Conservation (phyloP, 2,797 vertebrate genomes). For the Ambastaia sidthimunki region DNA sequence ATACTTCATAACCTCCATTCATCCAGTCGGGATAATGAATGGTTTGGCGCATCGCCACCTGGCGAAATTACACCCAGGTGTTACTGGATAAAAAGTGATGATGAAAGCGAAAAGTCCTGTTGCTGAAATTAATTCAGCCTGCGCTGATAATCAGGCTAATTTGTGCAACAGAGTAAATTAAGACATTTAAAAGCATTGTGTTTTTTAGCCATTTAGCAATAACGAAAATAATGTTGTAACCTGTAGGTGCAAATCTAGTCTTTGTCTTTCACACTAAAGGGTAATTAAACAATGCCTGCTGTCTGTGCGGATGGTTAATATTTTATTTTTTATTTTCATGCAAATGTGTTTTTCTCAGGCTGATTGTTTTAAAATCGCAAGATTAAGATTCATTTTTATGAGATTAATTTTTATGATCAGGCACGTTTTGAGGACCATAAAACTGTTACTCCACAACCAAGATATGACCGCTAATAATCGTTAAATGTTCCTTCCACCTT, state of each 20-base stretch:
- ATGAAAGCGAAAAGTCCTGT: constrained; percentile 55
- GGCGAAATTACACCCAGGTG: constrained; percentile 73
- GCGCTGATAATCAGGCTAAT: constrained; percentile 73
- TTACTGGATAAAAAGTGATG: constrained; percentile 68
- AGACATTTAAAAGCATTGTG: constrained; percentile 64
- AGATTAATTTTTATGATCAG: constrained; percentile 11
- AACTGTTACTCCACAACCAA: constrained; percentile 76
- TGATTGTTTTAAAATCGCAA: constrained; percentile 61
- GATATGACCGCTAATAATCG: constrained; percentile 71
- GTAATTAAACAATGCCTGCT: constrained; percentile 50
- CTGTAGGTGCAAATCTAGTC: constrained; percentile 60
- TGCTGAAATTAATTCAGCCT: constrained; percentile 67
- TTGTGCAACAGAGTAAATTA: constrained; percentile 71
- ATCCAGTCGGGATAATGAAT: constrained; percentile 65
- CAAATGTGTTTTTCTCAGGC: constrained; percentile 63
- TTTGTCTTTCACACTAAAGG: constrained; percentile 44
- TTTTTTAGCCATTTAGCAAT: constrained; percentile 64
- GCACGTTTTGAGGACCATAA: constrained; percentile 78
- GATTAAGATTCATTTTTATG: neutral
- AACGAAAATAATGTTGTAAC: constrained; percentile 48
- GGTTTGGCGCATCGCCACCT: constrained; percentile 66
- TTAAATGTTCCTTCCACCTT: constrained; percentile 74
- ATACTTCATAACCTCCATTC: constrained; percentile 50
- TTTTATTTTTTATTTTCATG: constrained; percentile 1
- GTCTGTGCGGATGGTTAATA: neutral